phyloP scores from a whole-genome alignment of 37 sponge, comb jelly and placozoan genomes.

The Beroe ovata region DNA sequence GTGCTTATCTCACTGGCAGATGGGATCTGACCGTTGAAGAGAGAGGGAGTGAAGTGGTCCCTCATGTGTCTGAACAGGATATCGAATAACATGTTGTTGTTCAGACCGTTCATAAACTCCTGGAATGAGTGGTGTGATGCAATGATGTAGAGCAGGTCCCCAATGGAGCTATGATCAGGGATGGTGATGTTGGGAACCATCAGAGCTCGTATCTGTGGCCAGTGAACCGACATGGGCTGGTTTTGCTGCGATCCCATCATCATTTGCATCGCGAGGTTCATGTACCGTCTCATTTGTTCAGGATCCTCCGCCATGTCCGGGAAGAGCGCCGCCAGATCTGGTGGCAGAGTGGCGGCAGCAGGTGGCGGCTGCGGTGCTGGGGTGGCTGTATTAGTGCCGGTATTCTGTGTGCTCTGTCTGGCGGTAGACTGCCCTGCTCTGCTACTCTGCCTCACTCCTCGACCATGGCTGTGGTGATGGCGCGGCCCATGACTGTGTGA shows the following conservation, averaged over 20 bases:
- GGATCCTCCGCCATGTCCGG: not conserved
- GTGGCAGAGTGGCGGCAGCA: not conserved
- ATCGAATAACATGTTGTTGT: conserved; percentile 36
- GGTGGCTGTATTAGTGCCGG: not conserved
- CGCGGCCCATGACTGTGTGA: conserved; percentile 6
- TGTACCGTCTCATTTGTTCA: conserved; percentile 35
- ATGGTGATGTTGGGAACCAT: not conserved
- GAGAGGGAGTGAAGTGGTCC: conserved; percentile 22
- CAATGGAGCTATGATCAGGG: conserved; percentile 15
- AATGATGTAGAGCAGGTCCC: conserved; percentile 12
- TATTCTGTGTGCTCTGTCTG: not conserved
- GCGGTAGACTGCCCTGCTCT: not conserved
- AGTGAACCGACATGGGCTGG: conserved; percentile 26
- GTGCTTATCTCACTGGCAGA: not conserved
- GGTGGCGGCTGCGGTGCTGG: not conserved
- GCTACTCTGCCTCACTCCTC: not conserved
- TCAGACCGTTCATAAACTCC: conserved; percentile 47
- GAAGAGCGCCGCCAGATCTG: not conserved
- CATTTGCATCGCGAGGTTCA: conserved; percentile 38
- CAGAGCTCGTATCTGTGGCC: conserved; percentile 38
- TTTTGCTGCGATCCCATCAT: conserved; percentile 4
- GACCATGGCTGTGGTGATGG: not conserved
- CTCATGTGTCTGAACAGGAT: conserved; percentile 17
- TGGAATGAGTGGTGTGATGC: not conserved
- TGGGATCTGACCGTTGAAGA: conserved; percentile 9